Conservation (phyloP, 2,888 invertebrate genomes). For the Helleia helle region DNA sequence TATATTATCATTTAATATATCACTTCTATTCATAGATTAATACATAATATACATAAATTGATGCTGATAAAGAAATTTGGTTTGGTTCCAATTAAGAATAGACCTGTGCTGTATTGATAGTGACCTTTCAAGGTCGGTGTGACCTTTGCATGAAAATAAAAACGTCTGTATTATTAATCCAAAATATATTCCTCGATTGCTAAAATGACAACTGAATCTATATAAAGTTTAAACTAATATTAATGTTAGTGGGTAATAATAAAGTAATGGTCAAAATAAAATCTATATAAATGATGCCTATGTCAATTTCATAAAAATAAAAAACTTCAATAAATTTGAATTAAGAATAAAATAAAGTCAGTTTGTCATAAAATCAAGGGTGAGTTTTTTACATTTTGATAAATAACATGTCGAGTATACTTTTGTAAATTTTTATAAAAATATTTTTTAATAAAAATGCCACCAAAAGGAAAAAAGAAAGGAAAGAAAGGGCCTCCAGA, state of each 20-base stretch:
- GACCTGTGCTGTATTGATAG: neutral
- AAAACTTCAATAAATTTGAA: slow-evolving; percentile 18
- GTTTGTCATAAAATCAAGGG: slow-evolving; percentile 19
- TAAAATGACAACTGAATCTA: too few species aligned
- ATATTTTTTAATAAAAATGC: slow-evolving; percentile 31
- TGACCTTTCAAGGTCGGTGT: slow-evolving; percentile 62
- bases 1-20: too few species aligned
- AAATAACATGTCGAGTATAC: slow-evolving; percentile 24
- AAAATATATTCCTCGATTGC: too few species aligned
- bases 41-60: neutral
- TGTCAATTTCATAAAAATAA: neutral
- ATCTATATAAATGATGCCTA: too few species aligned
- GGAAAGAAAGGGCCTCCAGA: slow-evolving; percentile 51
- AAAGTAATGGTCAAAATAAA: too few species aligned
- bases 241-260: too few species aligned
- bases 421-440: slow-evolving; percentile 10
- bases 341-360: slow-evolving; percentile 10
- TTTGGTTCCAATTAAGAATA: slow-evolving; percentile 17
- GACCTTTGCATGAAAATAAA: too few species aligned
- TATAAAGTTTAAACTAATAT: too few species aligned
- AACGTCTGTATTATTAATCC: too few species aligned
- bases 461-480: slow-evolving; percentile 40
- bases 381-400: slow-evolving; percentile 22
- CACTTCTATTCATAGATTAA: neutral
- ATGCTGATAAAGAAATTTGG: slow-evolving; percentile 12